These are phyloP conservation scores for Euplagia quadripunctaria DNA, from an alignment of 2,888 invertebrate genomes.

Conservation along the genomic window DNA sequence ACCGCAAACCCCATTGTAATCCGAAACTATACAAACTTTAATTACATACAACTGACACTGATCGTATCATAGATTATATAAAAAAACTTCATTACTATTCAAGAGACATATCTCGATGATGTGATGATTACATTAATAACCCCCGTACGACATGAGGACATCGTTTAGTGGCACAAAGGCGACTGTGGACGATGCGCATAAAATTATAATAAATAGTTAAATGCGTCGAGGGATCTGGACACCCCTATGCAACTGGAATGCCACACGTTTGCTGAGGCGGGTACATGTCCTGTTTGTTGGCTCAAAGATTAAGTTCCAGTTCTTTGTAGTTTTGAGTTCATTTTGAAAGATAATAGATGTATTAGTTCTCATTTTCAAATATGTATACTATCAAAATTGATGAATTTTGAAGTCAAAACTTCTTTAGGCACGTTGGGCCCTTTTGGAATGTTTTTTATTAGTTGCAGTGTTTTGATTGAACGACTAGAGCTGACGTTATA, in stretches of 20 bases:
- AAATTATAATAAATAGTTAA: conserved; percentile 85
- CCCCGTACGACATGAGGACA: conserved; percentile 78
- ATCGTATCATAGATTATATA: conserved; percentile 76
- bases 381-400: background rate
- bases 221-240: conserved; percentile 62
- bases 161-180: conserved; percentile 82
- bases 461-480: no score
- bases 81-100: conserved; percentile 81
- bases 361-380: background rate
- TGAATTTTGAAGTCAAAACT: no score
- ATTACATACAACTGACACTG: conserved; percentile 81
- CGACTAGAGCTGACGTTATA: no score
- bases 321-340: background rate
- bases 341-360: background rate
- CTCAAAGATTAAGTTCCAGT: background rate
- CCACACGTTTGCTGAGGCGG: conserved; percentile 30
- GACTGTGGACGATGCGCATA: conserved; percentile 81
- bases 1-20: conserved; percentile 36
- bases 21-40: conserved; percentile 57
- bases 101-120: conserved; percentile 57
- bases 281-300: conserved; percentile 16
- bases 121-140: conserved; percentile 66
- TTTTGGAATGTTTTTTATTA: no score
- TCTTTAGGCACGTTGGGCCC: no score
- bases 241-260: conserved; percentile 55